Evolutionary conservation across 2,113 vertebrate species (phyloP), one percentile per base, ranked within the genome.

Genomic region (Hyperopisus bebe): DNA sequence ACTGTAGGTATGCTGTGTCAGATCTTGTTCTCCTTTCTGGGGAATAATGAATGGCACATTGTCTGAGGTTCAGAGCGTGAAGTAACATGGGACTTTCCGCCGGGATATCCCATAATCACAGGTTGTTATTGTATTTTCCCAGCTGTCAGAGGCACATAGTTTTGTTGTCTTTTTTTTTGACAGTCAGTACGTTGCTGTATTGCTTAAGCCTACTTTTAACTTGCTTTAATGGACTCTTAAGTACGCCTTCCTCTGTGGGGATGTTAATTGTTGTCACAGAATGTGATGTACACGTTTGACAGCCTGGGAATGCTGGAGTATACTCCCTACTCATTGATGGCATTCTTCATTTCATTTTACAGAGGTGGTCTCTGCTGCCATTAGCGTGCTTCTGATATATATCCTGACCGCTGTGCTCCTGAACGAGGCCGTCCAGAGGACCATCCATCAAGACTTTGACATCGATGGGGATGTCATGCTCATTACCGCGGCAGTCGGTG

Each of bases 391-490:
- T 89, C 96, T 99, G 93, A 97, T 99, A 89, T 99, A 99, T 92
- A 95, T 98, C 84, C 96, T 99, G 89, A 98, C 98, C 89, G 97
- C 95, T 3, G 94, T 97, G 88, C 94, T 99, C 88, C 92, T 99
- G 48, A 97, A 98, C 62, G 98, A 99, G 95, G 98, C 98, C 5
- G 95, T 98, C 90, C 97, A 98, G 94, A 97, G 98, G 93, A 99
- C 98, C 0, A 90, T 99, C 74, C 96, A 96, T 89, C 98, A 97
- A 92, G 97, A 99, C 93, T 99, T 99, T 91, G 95, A 95, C 91
- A 99, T 99, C 90, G 95, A 99, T 21, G 98, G 98, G n/a, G 98
- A 99, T 46, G 95, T 98, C 91, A 99, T 99, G 98, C 97, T 99
- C 88, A 99, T 99, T 92, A 99, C 98, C 0, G 98, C 98, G 85